A percentile compares a stretch with the other conserved stretches of the same genome.
Evolutionary conservation across 2,888 invertebrate genomes (phyloP).

Genomic region (Nymphalis c-album): DNA sequence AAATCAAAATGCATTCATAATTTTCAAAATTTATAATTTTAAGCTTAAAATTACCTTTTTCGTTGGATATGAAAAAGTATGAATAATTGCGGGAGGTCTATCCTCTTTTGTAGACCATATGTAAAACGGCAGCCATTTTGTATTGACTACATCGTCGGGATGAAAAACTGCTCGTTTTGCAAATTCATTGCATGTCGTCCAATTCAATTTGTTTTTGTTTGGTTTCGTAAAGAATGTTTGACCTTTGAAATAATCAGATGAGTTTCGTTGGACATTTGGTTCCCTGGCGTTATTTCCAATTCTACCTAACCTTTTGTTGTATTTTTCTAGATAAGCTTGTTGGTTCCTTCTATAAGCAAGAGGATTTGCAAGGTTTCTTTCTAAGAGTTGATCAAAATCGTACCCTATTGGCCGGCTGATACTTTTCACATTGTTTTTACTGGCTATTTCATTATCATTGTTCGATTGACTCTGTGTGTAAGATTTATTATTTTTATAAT

Average conservation of each 20-base stretch:
- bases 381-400: constrained; percentile 44
- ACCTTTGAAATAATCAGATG: constrained; percentile 32
- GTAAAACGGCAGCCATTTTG: constrained; percentile 64
- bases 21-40: no score
- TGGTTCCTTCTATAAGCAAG: neutral
- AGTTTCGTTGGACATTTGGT: constrained; percentile 1
- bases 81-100: constrained; percentile 38
- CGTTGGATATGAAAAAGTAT: constrained; percentile 57
- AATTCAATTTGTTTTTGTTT: constrained; percentile 38
- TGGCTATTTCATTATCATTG: neutral
- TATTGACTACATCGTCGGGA: constrained; percentile 56
- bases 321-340: constrained; percentile 4
- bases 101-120: constrained; percentile 50
- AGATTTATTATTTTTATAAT: constrained; percentile 26
- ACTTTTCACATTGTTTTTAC: neutral
- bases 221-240: constrained; percentile 38
- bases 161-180: constrained; percentile 50
- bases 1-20: no score
- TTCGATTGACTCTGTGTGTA: neutral
- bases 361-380: constrained; percentile 40
- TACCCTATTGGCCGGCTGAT: constrained; percentile 19
- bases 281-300: neutral
- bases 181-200: constrained; percentile 64
- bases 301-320: neutral
- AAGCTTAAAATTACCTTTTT: constrained; percentile 48